Percentiles rank a stretch among this genome's conserved stretches.
Evolutionary conservation across 2,797 vertebrate genomes (phyloP).

Genomic region (Hylomyscus alleni): DNA sequence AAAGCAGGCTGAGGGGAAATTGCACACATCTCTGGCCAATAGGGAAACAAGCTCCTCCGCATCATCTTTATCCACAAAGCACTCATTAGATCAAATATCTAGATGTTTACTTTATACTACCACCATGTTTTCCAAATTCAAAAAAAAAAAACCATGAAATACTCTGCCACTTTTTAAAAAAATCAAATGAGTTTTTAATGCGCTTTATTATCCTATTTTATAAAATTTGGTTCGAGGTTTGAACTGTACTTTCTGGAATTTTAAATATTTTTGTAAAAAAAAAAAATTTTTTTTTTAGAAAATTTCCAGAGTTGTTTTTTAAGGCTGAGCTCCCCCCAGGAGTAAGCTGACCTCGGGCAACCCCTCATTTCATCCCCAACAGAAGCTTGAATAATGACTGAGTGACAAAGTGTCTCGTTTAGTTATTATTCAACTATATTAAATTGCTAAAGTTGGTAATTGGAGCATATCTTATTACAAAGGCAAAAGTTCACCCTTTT

Average conservation of each 20-base stretch:
- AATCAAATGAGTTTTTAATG: conserved; percentile 11
- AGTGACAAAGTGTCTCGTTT: conserved; percentile 75
- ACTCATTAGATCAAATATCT: conserved; percentile 9
- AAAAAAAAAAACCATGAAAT: too few species aligned
- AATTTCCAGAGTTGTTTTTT: conserved; percentile 27
- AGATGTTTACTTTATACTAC: conserved; percentile 5
- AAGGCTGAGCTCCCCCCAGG: neutral
- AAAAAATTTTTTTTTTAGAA: neutral
- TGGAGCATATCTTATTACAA: conserved; percentile 77
- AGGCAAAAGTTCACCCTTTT: conserved; percentile 80
- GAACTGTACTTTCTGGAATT: conserved; percentile 52
- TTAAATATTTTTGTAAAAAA: conserved; percentile 26
- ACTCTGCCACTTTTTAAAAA: conserved; percentile 16
- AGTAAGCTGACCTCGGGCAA: conserved; percentile 45
- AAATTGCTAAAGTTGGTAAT: conserved; percentile 80
- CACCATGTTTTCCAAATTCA: neutral
- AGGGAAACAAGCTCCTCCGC: conserved; percentile 59
- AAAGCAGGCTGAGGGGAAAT: neutral
- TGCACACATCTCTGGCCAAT: neutral
- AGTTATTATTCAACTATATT: conserved; percentile 82
- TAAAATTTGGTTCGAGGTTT: conserved; percentile 48
- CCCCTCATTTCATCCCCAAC: conserved; percentile 53
- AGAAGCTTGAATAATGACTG: conserved; percentile 76
- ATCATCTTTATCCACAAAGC: conserved; percentile 43
- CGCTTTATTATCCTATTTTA: neutral